A percentile compares a stretch with the other conserved stretches of the same genome.
Evolutionary conservation across 2,797 vertebrate species (phyloP).

Genomic region (Urocyon cinereoargenteus): DNA sequence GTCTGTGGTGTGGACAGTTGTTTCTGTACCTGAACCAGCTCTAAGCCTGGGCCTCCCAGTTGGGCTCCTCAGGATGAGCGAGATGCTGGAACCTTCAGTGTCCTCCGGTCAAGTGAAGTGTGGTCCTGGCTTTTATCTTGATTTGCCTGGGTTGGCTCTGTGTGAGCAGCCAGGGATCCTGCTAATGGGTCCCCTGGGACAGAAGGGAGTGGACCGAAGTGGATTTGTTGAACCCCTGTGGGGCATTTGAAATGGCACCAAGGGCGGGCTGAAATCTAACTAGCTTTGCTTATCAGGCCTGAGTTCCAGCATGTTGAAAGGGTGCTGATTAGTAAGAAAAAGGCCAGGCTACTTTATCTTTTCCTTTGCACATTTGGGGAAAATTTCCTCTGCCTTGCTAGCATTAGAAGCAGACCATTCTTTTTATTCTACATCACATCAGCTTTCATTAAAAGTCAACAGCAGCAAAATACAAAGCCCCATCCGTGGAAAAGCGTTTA

Average conservation of each 20-base stretch:
- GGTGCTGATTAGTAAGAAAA: conserved; percentile 63
- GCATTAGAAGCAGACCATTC: conserved; percentile 75
- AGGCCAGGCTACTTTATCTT: conserved; percentile 67
- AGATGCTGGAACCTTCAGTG: conserved; percentile 39
- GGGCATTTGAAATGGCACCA: conserved; percentile 65
- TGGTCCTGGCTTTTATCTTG: conserved; percentile 61
- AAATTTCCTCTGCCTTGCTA: conserved; percentile 60
- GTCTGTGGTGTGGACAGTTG: conserved; percentile 46
- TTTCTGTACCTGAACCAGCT: conserved; percentile 7
- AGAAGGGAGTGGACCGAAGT: conserved; percentile 60
- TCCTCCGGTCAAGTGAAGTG: conserved; percentile 45
- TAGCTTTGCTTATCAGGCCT: conserved; percentile 65
- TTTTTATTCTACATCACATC: conserved; percentile 62
- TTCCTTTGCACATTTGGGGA: conserved; percentile 68
- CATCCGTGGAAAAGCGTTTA: conserved; percentile 74
- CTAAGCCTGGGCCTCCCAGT: conserved; percentile 1
- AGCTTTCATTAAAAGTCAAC: conserved; percentile 66
- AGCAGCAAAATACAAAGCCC: conserved; percentile 69
- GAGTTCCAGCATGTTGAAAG: conserved; percentile 64
- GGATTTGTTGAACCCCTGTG: conserved; percentile 51
- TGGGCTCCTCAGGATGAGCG: neutral
- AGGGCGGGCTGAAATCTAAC: conserved; percentile 67
- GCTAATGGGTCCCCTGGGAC: conserved; percentile 64
- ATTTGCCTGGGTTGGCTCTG: conserved; percentile 57
- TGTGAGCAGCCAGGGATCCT: conserved; percentile 59